A percentile compares a stretch with the other conserved stretches of the same genome.
phyloP scores from a whole-genome alignment of 2,797 vertebrate species.

The Malurus splendens region DNA sequence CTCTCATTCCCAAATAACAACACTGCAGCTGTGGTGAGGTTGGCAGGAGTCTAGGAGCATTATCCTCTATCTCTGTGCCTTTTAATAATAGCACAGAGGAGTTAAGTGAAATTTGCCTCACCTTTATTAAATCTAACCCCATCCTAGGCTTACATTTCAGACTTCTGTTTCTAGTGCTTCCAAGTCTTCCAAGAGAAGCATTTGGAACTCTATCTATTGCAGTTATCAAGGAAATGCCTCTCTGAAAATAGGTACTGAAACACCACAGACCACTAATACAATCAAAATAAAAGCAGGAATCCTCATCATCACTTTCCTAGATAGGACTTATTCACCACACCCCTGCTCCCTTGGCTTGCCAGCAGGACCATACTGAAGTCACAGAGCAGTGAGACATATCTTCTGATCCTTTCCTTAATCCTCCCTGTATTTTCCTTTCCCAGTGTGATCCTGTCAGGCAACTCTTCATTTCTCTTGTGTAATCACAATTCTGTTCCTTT shows the following conservation, averaged over 20 bases:
- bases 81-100: background rate
- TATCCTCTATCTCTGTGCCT: background rate
- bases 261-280: background rate
- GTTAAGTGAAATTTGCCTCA: background rate
- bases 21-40: background rate
- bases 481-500: background rate
- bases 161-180: background rate
- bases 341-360: rapidly evolving
- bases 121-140: background rate
- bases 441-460: background rate
- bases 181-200: background rate
- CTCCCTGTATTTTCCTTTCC: background rate
- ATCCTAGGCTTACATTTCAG: background rate
- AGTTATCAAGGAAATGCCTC: background rate
- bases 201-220: background rate
- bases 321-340: background rate
- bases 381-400: background rate
- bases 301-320: background rate
- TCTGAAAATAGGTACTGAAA: background rate
- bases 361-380: background rate
- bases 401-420: background rate
- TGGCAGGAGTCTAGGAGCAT: background rate
- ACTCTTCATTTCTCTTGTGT: background rate
- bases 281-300: background rate
- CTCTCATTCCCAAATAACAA: background rate